phyloP scores from a whole-genome alignment of 2,888 invertebrate genomes.

The Diaphora mendica region DNA sequence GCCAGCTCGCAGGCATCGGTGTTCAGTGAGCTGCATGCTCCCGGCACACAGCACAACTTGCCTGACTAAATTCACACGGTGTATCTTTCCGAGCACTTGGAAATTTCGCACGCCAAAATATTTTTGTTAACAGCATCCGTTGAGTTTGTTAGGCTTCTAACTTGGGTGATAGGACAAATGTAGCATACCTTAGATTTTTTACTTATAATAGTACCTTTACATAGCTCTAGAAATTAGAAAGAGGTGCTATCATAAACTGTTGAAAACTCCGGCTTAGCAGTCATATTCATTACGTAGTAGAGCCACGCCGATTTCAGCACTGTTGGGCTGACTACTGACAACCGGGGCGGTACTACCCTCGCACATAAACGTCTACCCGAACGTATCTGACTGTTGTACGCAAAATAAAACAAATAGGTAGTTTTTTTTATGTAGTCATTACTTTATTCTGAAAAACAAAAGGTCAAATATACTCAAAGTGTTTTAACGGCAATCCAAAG shows the following conservation, averaged over 20 bases:
- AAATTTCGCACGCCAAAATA: slow-evolving; percentile 55
- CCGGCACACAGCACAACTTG: slow-evolving; percentile 44
- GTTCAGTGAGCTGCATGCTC: slow-evolving; percentile 70
- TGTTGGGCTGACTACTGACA: too few relatives aligned
- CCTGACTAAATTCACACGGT: slow-evolving; percentile 54
- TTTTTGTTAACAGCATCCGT: slow-evolving; percentile 59
- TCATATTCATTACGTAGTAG: too few relatives aligned
- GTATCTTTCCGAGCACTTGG: slow-evolving; percentile 38
- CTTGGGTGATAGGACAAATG: slow-evolving; percentile 11
- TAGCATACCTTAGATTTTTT: not conserved
- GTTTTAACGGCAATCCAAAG: too few relatives aligned
- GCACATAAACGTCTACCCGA: too few relatives aligned
- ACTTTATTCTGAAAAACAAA: not conserved
- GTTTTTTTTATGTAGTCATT: too few relatives aligned
- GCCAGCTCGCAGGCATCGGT: slow-evolving; percentile 65
- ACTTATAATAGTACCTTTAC: not conserved
- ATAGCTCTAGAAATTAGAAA: too few relatives aligned
- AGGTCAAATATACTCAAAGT: not conserved
- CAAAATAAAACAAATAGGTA: too few relatives aligned
- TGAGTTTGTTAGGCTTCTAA: slow-evolving; percentile 43
- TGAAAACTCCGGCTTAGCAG: too few relatives aligned
- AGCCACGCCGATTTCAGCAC: too few relatives aligned
- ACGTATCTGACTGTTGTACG: too few relatives aligned
- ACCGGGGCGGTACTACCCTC: too few relatives aligned
- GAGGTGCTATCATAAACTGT: too few relatives aligned